Evolutionary conservation across 2,113 vertebrate genomes (phyloP).

Genomic region (Triplophysa dalaica): DNA sequence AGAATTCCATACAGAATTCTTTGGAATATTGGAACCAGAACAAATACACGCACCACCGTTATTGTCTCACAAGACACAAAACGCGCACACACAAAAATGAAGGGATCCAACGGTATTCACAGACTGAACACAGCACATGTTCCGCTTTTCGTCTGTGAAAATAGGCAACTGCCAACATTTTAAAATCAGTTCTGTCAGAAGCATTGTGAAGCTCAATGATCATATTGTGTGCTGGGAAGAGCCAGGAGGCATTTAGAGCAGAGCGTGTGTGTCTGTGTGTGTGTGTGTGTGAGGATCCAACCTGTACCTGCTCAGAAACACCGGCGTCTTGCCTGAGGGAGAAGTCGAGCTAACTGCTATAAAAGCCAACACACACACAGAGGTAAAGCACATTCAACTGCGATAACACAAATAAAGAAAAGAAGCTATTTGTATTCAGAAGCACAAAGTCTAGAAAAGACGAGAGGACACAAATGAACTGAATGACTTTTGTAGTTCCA

Average conservation of each 20-base stretch:
- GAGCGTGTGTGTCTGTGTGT: slow-evolving; percentile 38
- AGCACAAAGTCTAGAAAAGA: slow-evolving; percentile 1
- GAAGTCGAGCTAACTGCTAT: slow-evolving; percentile 51
- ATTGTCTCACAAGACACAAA: slow-evolving; percentile 14
- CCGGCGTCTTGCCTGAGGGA: slow-evolving; percentile 51
- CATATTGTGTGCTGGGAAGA: slow-evolving; percentile 41
- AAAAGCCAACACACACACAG: slow-evolving; percentile 48
- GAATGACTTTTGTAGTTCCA: slow-evolving; percentile 23
- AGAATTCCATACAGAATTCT: no score
- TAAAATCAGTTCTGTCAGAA: slow-evolving; percentile 48
- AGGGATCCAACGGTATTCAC: slow-evolving; percentile 26
- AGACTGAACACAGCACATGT: neutral
- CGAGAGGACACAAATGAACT: neutral
- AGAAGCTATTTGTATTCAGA: slow-evolving; percentile 27
- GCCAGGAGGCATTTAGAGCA: slow-evolving; percentile 48
- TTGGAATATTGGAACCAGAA: no score
- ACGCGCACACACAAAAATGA: slow-evolving; percentile 7
- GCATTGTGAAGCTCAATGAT: slow-evolving; percentile 47
- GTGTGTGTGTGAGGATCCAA: slow-evolving; percentile 23
- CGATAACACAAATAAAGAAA: slow-evolving; percentile 36
- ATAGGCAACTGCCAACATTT: slow-evolving; percentile 40
- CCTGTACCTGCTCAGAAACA: slow-evolving; percentile 56
- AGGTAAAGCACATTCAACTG: slow-evolving; percentile 49
- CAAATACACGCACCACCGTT: neutral
- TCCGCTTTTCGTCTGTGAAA: slow-evolving; percentile 36